Percentiles rank a stretch among this genome's conserved stretches.
Evolutionary conservation across 2,797 vertebrate genomes (phyloP).

Genomic region (Chaetodon trifasciatus): DNA sequence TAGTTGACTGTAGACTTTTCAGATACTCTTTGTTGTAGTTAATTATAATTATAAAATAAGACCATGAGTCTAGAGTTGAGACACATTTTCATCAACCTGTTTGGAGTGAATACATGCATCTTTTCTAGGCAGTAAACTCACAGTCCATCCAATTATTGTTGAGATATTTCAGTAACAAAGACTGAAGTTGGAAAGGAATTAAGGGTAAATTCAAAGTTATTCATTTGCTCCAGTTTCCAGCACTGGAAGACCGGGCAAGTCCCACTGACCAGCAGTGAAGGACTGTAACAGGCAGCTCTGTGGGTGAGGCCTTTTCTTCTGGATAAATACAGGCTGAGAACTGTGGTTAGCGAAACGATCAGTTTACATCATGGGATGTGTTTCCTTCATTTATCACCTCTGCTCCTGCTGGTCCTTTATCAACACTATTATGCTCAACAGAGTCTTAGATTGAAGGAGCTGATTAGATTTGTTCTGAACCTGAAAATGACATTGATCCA

Average conservation of each 20-base stretch:
- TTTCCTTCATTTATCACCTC: background rate
- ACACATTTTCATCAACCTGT: too few species aligned
- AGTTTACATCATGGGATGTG: background rate
- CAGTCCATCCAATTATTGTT: background rate
- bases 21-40: too few species aligned
- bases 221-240: slow-evolving; percentile 13
- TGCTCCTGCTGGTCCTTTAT: background rate
- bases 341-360: background rate
- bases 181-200: slow-evolving; percentile 3
- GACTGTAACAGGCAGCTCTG: background rate
- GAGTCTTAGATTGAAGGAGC: background rate
- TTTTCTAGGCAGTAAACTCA: too few species aligned
- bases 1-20: too few species aligned
- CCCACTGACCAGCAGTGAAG: slow-evolving; percentile 24
- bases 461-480: background rate
- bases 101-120: background rate
- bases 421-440: background rate
- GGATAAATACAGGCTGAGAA: slow-evolving; percentile 2
- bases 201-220: slow-evolving; percentile 1
- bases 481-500: background rate
- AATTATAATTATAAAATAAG: too few species aligned
- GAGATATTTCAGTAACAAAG: background rate
- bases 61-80: too few species aligned
- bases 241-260: background rate
- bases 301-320: background rate